Evolutionary conservation across 2,797 vertebrate species (phyloP).

Genomic region (Labroides dimidiatus): DNA sequence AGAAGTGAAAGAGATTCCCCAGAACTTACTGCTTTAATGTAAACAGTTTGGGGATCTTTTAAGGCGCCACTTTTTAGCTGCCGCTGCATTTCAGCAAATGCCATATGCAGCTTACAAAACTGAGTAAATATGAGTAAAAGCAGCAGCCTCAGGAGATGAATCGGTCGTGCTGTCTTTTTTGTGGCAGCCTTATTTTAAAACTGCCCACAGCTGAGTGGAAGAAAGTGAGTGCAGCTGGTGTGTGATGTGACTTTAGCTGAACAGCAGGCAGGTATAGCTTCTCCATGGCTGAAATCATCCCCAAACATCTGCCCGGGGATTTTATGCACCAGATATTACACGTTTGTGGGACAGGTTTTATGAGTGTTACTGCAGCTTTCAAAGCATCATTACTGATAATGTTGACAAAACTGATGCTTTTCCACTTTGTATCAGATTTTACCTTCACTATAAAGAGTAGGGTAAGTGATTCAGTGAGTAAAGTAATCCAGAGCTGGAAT

Average conservation of each 20-base stretch:
- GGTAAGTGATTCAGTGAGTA: too few relatives aligned
- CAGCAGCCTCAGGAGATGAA: constrained; percentile 43
- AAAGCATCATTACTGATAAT: constrained; percentile 1
- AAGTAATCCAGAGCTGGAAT: too few relatives aligned
- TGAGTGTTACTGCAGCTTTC: constrained; percentile 1
- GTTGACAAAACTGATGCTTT: background rate
- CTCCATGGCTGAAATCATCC: constrained; percentile 14
- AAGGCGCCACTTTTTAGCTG: constrained; percentile 39
- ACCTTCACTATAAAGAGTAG: background rate
- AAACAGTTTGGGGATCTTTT: constrained; percentile 36
- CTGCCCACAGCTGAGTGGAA: constrained; percentile 48
- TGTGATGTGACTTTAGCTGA: constrained; percentile 47
- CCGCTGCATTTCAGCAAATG: constrained; percentile 24
- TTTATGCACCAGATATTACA: constrained; percentile 5
- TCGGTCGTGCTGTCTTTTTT: constrained; percentile 23
- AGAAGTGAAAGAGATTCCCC: constrained; percentile 25
- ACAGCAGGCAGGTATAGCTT: constrained; percentile 43
- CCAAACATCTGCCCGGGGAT: constrained; percentile 35
- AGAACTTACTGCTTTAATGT: constrained; percentile 32
- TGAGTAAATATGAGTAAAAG: constrained; percentile 42
- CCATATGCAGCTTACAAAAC: constrained; percentile 39
- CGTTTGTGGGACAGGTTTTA: background rate
- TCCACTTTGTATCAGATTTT: background rate
- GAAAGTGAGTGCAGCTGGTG: constrained; percentile 42
- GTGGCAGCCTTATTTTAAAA: constrained; percentile 41